Base-by-base conservation (phyloP, 2,888 invertebrate species). In the Strigamia crassipes region DNA sequence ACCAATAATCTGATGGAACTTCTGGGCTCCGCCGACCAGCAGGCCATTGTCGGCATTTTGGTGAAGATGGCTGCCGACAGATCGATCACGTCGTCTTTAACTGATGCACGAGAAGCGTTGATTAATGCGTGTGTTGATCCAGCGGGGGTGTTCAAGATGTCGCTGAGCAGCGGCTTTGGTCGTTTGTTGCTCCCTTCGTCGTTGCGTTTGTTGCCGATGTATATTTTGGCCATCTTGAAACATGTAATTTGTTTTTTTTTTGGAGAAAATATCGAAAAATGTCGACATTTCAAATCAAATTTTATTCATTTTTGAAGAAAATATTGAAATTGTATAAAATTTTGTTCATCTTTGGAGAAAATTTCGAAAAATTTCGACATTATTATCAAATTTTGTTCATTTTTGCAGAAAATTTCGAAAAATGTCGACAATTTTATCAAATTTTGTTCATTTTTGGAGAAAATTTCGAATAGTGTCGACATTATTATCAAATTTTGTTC, bases 51-150 rank as follows among this genome's bases (percentile, higher is more conserved):
- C 81, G 96, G 96, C 81, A 89, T 99, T 83, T 90, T 99, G 38
- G 92, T 96, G 31, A 99, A 99, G 91, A 99, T 99, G 97, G 94
- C 97, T 83, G 97, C 96, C 83, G 99, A 99, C 88, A 91, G 97
- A 77, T 94, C 95, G 83, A 90, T 94, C 86, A 91, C 93, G 66
- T 93, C 96, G 34, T 96, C 94, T 79, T 90, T 99, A 87, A 90
- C 93, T 9, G 99, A 99, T 88, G 98, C 99, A 0, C 91, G 97
- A 66, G 99, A 99, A 88, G 99, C 99, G 13, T 92, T 99, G 82
- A 94, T 97, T 85, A 99, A 97, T 89, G 97, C 96, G 31, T 96
- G 94, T 0, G 92, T 96, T 83, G 99, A 99, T 90, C 93, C 95
- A 84, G 88, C 96, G 80, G 91, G 92, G 83, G 92, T 94, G 82